Evolutionary conservation across 2,888 invertebrate species (phyloP), one percentile per base, ranked within the genome.

Genomic region (Eilema caniola): DNA sequence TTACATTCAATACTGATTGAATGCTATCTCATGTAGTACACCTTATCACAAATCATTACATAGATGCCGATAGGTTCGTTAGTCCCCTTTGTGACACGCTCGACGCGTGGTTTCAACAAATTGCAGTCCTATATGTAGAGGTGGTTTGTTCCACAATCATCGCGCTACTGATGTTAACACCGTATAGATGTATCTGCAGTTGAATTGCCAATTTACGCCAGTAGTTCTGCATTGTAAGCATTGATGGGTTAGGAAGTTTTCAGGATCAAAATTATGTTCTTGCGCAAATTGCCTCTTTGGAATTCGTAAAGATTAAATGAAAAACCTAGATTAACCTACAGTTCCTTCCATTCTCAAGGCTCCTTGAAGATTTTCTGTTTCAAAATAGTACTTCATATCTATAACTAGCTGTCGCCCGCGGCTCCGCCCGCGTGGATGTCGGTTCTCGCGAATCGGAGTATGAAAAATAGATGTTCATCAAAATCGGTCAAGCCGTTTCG

Each of bases 41-140:
- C 14, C 5, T 59, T 59, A 25, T 25, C 24, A 25, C 59, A 12
- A 7, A 24, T 25, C 25, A 59, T 57, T 57, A 65, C 67, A 75
- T 73, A 80, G 69, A 71, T 80, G 75, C 71, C 72, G 71, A 73
- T 53, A 41, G 59, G 53, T 75, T 82, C 82, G 80, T 80, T 80
- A 80, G 68, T 41, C 56, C 31, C 80, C 73, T 82, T 80, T 80
- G 80, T 82, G 67, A 70, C 59, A 28, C 33, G 53, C 57, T 66
- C 56, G 61, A 70, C 64, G 71, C 74, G 60, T 71, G 71, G 72
- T 71, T 65, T 47, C 69, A 64, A 47, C 72, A 80, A 82, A 80
- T 80, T 80, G 75, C 77, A 69, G 66, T 60, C 70, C 77, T 73
- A 61, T 69, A 77, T 61, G 28, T 37, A 61, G n/a, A n/a, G 47